phyloP scores from a whole-genome alignment of 2,797 vertebrate genomes.

The Babyrousa celebensis region DNA sequence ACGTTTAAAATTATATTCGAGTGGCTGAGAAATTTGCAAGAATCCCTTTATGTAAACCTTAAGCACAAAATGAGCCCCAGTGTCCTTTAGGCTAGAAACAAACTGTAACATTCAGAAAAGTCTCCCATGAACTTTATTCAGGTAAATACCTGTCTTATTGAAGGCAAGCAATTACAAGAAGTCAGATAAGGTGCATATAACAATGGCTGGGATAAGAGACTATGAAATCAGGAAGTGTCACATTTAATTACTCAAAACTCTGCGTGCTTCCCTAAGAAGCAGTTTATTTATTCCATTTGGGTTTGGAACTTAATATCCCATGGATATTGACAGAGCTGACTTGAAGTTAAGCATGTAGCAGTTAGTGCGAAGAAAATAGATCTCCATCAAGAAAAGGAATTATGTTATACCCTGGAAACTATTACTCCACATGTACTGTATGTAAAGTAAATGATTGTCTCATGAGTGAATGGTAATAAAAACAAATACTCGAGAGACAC shows the following conservation, averaged over 20 bases:
- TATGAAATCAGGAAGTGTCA: conserved; percentile 55
- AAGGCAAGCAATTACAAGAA: conserved; percentile 72
- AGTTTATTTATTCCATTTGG: conserved; percentile 82
- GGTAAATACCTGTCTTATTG: conserved; percentile 64
- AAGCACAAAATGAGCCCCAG: conserved; percentile 75
- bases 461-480: conserved; percentile 82
- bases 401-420: conserved; percentile 61
- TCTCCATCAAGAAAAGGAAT: conserved; percentile 69
- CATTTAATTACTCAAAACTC: conserved; percentile 80
- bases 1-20: conserved; percentile 79
- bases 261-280: conserved; percentile 57
- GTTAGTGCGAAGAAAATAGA: conserved; percentile 76
- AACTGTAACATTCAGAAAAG: conserved; percentile 46
- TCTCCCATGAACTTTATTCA: conserved; percentile 33
- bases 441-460: conserved; percentile 83
- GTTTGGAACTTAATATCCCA: conserved; percentile 73
- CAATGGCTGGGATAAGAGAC: background rate
- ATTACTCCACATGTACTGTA: conserved; percentile 60
- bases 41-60: conserved; percentile 75
- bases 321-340: conserved; percentile 72
- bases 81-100: conserved; percentile 50
- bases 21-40: conserved; percentile 77
- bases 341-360: conserved; percentile 16
- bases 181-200: conserved; percentile 60
- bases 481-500: conserved; percentile 74